phyloP scores from a whole-genome alignment of 2,113 vertebrate species.

The Thryonomys swinderianus region DNA sequence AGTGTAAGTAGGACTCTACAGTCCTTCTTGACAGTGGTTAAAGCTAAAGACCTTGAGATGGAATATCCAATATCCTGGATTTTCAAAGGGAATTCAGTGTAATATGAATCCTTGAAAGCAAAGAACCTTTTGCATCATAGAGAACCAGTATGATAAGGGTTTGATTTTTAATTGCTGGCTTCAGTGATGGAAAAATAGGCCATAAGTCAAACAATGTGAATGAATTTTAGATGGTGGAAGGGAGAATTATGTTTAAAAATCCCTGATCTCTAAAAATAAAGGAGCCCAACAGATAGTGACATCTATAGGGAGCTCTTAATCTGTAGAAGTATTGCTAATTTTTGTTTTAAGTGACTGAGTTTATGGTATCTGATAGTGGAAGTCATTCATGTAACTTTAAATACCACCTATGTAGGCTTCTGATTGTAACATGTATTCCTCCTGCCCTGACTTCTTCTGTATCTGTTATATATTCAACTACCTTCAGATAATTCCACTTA shows the following conservation, averaged over 20 bases:
- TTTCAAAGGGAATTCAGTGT: not conserved
- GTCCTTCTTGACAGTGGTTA: not conserved
- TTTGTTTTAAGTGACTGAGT: not conserved
- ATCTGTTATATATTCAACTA: not conserved
- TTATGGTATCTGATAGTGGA: not conserved
- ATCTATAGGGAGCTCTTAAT: not conserved
- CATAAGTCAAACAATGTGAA: not conserved
- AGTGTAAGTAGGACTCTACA: not conserved
- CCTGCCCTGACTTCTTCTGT: not conserved
- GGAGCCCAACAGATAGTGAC: not conserved
- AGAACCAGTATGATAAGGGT: not conserved
- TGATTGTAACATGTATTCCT: not conserved
- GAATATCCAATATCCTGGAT: not conserved
- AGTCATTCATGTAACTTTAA: not conserved
- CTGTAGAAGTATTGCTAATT: not conserved
- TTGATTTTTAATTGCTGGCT: not conserved
- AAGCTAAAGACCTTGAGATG: not conserved
- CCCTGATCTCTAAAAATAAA: not conserved
- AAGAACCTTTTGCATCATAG: not conserved
- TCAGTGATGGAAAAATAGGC: not conserved
- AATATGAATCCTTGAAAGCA: not conserved
- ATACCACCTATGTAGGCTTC: not conserved
- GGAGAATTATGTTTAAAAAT: not conserved
- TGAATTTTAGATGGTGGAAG: not conserved
- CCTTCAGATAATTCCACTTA: not conserved